Conservation (phyloP, 2,888 invertebrate genomes). For the Apodemia duryi region DNA sequence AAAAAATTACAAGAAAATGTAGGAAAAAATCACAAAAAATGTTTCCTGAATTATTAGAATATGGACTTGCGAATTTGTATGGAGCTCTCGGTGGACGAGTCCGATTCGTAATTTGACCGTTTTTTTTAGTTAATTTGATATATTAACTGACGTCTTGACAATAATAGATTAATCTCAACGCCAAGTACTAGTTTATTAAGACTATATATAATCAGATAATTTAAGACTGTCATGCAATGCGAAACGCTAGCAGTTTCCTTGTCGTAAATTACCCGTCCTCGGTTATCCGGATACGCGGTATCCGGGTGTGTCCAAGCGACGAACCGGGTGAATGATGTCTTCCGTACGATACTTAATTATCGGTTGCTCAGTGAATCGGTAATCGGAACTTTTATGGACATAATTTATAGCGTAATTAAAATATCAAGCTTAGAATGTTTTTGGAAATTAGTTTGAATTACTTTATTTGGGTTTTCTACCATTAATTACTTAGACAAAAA, state of each 20-base stretch:
- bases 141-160: neutral
- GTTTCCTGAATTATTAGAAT: too few species aligned
- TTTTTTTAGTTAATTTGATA: too few species aligned
- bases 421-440: neutral
- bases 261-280: slow-evolving; percentile 19
- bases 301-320: slow-evolving; percentile 24
- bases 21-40: too few species aligned
- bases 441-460: neutral
- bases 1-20: too few species aligned
- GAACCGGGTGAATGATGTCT: slow-evolving; percentile 24
- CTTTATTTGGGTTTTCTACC: neutral
- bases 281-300: slow-evolving; percentile 15
- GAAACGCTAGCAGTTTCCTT: slow-evolving; percentile 20
- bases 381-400: slow-evolving; percentile 16
- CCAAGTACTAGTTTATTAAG: slow-evolving; percentile 5
- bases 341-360: slow-evolving; percentile 24
- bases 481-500: neutral
- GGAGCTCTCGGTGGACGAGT: too few species aligned
- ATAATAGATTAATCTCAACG: neutral
- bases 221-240: slow-evolving; percentile 9
- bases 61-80: too few species aligned
- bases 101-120: too few species aligned
- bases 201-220: slow-evolving; percentile 14
- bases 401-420: slow-evolving; percentile 1
- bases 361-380: slow-evolving; percentile 22